Conservation (phyloP, 1,140 invertebrate genomes). For the Ostrea edulis region DNA sequence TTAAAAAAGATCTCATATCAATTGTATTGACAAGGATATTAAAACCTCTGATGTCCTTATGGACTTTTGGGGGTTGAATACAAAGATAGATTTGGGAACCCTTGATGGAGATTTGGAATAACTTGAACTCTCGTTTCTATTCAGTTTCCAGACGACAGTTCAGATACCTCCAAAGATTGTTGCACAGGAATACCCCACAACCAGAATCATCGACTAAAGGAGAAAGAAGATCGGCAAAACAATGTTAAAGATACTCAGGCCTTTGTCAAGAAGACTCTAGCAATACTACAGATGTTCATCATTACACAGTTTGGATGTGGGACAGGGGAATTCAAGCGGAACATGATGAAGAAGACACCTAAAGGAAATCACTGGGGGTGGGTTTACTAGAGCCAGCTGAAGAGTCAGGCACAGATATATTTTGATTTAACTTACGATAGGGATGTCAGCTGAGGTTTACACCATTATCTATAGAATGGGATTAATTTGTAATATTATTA, state of each 20-base stretch:
- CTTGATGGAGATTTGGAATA: too few species aligned
- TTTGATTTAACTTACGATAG: too few species aligned
- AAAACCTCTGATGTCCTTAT: too few species aligned
- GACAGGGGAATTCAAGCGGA: slow-evolving; percentile 86
- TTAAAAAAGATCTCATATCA: too few species aligned
- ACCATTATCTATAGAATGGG: too few species aligned
- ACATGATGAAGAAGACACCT: slow-evolving; percentile 90
- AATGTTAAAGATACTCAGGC: slow-evolving; percentile 53
- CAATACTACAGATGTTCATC: slow-evolving; percentile 94
- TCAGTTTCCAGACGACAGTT: slow-evolving; percentile 46
- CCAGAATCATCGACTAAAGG: background rate
- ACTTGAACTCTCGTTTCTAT: background rate
- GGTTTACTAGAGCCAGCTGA: background rate
- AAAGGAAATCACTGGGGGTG: slow-evolving; percentile 95
- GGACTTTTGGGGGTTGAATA: too few species aligned
- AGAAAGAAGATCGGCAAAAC: slow-evolving; percentile 29
- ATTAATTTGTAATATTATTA: too few species aligned
- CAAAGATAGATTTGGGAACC: too few species aligned
- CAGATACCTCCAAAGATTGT: slow-evolving; percentile 43
- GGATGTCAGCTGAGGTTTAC: too few species aligned
- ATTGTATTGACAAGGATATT: too few species aligned
- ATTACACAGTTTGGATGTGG: slow-evolving; percentile 95
- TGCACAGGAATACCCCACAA: background rate
- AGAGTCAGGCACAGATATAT: too few species aligned
- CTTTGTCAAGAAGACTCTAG: slow-evolving; percentile 89